Percentiles rank a stretch among this genome's conserved stretches.
Evolutionary conservation across 2,888 invertebrate genomes (phyloP).

Genomic region (Drosophila pegasa): DNA sequence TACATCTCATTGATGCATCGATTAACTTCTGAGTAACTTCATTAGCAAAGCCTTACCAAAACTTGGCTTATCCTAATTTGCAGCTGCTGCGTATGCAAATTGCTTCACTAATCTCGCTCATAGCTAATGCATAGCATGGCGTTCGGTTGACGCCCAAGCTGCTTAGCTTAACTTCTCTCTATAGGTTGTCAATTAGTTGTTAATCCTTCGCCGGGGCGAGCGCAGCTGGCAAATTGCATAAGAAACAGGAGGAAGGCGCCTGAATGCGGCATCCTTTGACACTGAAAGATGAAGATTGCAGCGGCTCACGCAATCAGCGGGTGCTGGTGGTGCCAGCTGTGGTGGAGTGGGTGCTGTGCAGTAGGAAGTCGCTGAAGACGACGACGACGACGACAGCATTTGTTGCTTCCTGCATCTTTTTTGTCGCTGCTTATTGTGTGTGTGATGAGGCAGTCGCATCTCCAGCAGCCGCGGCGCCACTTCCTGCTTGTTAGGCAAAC

Average conservation of each 20-base stretch:
- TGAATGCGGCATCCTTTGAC: constrained; percentile 52
- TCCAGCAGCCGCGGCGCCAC: constrained; percentile 56
- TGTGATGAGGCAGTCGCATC: constrained; percentile 62
- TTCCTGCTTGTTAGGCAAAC: constrained; percentile 80
- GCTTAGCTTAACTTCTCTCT: constrained; percentile 20
- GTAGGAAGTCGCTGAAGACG: constrained; percentile 65
- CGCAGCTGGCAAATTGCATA: constrained; percentile 38
- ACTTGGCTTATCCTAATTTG: too few species aligned
- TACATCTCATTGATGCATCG: not conserved
- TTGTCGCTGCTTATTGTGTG: constrained; percentile 65
- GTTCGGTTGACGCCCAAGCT: constrained; percentile 13
- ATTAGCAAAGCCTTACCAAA: too few species aligned
- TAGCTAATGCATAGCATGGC: not conserved
- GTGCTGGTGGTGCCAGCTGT: constrained; percentile 18
- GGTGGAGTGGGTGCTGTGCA: constrained; percentile 50
- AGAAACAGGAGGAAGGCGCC: constrained; percentile 35
- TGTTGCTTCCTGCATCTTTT: constrained; percentile 77
- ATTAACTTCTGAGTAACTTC: too few species aligned
- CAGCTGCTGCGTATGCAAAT: constrained; percentile 1
- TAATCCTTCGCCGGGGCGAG: constrained; percentile 32
- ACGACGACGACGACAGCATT: constrained; percentile 37
- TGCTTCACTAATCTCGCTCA: not conserved
- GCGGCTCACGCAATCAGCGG: constrained; percentile 62
- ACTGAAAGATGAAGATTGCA: constrained; percentile 71
- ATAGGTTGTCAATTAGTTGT: constrained; percentile 30